Percentiles rank a stretch among this genome's conserved stretches.
These are phyloP conservation scores for Carlito syrichta DNA, from an alignment of 2,113 vertebrate genomes.

Conservation along the genomic window DNA sequence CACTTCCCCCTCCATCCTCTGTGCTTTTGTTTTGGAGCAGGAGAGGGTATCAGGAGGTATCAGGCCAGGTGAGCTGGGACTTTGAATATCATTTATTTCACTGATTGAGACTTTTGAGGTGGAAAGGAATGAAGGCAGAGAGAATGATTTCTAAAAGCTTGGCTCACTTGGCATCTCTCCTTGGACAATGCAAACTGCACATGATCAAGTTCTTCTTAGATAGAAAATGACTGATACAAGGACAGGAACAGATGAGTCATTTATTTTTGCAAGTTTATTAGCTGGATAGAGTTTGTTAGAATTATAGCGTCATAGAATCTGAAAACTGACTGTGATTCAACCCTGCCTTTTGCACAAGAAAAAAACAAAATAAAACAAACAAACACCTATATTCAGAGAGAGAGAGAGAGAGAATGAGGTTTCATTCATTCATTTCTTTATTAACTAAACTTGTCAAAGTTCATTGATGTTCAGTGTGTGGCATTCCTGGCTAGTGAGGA, in stretches of 20 bases:
- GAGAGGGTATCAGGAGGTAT: background rate
- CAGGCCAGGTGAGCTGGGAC: background rate
- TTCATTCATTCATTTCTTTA: background rate
- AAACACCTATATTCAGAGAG: background rate
- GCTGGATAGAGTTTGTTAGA: conserved; percentile 32
- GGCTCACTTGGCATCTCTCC: conserved; percentile 16
- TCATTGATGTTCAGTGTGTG: fast-evolving
- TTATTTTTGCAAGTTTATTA: conserved; percentile 52
- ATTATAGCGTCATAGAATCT: background rate
- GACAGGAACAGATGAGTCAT: conserved; percentile 44
- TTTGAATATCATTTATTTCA: conserved; percentile 32
- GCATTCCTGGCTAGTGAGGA: background rate
- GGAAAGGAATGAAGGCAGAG: background rate
- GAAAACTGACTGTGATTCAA: background rate
- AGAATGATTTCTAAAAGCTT: conserved; percentile 26
- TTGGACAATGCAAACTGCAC: background rate
- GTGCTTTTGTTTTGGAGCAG: background rate
- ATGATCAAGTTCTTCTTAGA: conserved; percentile 39
- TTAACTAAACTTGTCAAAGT: background rate
- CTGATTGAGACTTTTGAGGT: background rate
- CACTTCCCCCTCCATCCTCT: background rate
- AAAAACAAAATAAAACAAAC: background rate
- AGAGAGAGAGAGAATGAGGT: background rate
- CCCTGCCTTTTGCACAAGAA: background rate
- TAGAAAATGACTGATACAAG: conserved; percentile 33